These are phyloP conservation scores for Neomicropteryx cornuta DNA, from an alignment of 1,140 invertebrate genomes.

Conservation along the genomic window DNA sequence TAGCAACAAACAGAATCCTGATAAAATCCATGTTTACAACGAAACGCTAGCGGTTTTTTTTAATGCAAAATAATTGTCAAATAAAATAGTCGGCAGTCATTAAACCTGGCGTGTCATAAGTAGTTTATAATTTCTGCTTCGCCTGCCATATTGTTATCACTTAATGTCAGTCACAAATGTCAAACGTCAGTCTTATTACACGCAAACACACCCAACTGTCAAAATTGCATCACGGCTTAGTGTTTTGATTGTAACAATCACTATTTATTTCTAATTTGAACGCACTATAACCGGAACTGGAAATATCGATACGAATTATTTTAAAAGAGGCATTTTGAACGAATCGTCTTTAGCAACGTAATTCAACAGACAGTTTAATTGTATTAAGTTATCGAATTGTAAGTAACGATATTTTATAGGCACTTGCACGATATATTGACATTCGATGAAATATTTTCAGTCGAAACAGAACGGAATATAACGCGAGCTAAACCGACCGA, in stretches of 20 bases:
- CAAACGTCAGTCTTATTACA: too few relatives aligned
- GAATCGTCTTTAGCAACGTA: not conserved
- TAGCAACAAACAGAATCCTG: constrained; percentile 3
- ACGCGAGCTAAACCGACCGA: constrained; percentile 7
- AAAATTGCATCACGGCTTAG: too few relatives aligned
- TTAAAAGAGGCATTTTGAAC: not conserved
- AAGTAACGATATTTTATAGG: not conserved
- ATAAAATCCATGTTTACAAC: not conserved
- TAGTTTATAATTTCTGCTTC: not conserved
- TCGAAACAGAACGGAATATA: constrained; percentile 12
- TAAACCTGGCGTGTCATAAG: not conserved
- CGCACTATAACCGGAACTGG: too few relatives aligned
- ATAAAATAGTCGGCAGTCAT: not conserved
- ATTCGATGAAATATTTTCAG: constrained; percentile 8
- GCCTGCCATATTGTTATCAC: constrained; percentile 1
- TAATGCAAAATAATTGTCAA: not conserved
- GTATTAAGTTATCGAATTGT: not conserved
- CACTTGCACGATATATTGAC: constrained; percentile 4
- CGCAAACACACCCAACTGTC: too few relatives aligned
- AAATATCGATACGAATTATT: too few relatives aligned
- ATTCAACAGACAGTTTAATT: not conserved
- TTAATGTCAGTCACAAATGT: not conserved
- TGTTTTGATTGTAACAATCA: too few relatives aligned
- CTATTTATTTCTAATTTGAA: too few relatives aligned
- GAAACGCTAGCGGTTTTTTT: constrained; percentile 10